Evolutionary conservation across 2,797 vertebrate species (phyloP), one percentile per base, ranked within the genome.

Genomic region (Peromyscus melanophrys): DNA sequence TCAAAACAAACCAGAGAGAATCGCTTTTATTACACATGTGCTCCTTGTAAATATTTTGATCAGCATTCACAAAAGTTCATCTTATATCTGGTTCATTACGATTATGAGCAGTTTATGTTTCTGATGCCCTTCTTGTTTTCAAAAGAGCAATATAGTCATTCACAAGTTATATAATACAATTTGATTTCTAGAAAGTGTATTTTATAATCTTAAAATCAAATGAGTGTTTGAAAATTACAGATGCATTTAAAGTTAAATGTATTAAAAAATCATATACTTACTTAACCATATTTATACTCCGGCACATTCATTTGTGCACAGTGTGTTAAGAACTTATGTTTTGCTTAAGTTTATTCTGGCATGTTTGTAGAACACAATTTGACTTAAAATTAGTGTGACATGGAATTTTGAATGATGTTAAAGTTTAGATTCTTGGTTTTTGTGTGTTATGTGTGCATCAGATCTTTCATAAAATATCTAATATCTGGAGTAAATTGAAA

Each of bases 1-100:
- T 92, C 71, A 73, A 82, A 91, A 59, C 80, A 55, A 91, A 82
- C 23, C 57, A 85, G 86, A 52, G 34, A 71, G 11, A 96, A 88
- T 49, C 14, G 84, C 73, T 87, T 94, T 77, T 84, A 83, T 93
- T 92, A 43, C 16, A 46, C 4, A 17, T 80, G 17, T 34, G 4
- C 90, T 90, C 29, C 76, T 84, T 78, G 65, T 61, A 71, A 96
- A 73, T n/a, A 37, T 67, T 95, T 89, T 84, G 43, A 92, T 92
- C 85, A 76, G 6, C 29, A 83, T 43, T 94, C 63, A 95, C 17
- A 19, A 91, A 90, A 84, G 29, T 23, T 83, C 69, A 77, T 89
- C 88, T 14, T 83, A 92, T 49, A 83, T 80, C n/a, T 87, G 61
- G 55, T 10, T 96, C 29, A 55, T 90, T 94, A 96, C n/a, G 65